Base-by-base conservation (phyloP, 2,888 invertebrate species). In the Synergus umbraculus region DNA sequence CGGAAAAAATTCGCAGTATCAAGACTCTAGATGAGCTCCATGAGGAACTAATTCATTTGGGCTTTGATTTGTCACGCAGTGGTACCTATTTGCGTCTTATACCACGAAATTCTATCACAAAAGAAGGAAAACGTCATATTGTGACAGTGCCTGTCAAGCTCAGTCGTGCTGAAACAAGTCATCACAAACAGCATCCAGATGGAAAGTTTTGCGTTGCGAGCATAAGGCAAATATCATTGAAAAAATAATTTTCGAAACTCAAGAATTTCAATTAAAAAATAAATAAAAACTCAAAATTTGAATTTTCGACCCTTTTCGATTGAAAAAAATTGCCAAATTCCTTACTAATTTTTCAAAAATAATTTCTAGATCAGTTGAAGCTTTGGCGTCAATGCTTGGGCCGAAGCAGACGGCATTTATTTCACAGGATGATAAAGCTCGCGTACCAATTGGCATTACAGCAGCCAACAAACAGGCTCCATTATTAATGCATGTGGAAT, bases 401-500 rank as follows among this genome's bases (percentile, higher is more conserved):
- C 83, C 85, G 8, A 13, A 69, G 13, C 44, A 87, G 44, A 73
- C 77, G 44, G n/a, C 76, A 66, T 81, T 76, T 22, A 37, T 83
- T 9, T 65, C 78, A 29, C 83, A 86, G 69, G 86, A 88, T 79
- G 83, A 86, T 76, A 58, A 79, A 73, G 76, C 78, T 46, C 81
- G 89, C 22, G 88, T 92, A 1, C 88, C 91, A 5, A 83, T 92
- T 60, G 90, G 91, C 22, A 60, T 92, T 43, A 85, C 91, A 46
- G 91, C 92, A 46, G 92, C 90, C 77, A 90, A 90, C 76, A 89
- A 88, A 73, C 91, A 92, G 86, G 87, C 88, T 5, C 88, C 88
- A 18, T 79, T 89, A 5, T 77, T 90, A 4, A 88, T 90, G 89
- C 87, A 87, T 63, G 63, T 89, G 43, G 87, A 89, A 18, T 89